Base-by-base conservation (phyloP, 2,888 invertebrate genomes). In the Euproctis similis region DNA sequence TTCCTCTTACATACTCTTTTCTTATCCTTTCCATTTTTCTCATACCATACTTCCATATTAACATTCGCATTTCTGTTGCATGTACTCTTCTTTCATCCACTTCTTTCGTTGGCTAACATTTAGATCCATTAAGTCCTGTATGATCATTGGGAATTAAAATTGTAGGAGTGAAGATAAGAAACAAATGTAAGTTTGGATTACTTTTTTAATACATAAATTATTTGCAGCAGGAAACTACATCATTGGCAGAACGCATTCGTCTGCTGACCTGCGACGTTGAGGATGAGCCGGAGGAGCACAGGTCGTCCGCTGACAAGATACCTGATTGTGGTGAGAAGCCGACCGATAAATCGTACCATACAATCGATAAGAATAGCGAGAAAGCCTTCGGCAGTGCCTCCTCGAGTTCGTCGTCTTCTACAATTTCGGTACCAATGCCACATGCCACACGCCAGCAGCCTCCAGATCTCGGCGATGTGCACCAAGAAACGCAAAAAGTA, bases 191-290 rank as follows among this genome's bases (percentile, higher is more conserved):
- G n/a, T n/a, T n/a, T n/a, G n/a, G n/a, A n/a, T n/a, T n/a, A n/a
- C 6, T 14, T 14, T 29, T 21, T 9, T 23, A 12, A 12, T 12
- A 8, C 11, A 11, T 19, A 14, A 8, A 24, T 10, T 38, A 19
- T 31, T 40, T 31, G 9, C 45, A 68, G 70, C 75, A 89, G 61
- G 87, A 87, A 52, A 93, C 93, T 45, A 90, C 93, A 28, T 93
- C 94, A 0, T 78, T 96, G 19, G 93, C 94, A 31, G 96, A 96
- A 58, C 88, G 95, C 38, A 94, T 96, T 43, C 90, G 93, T 24
- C 91, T 92, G 59, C 77, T 96, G 26, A 96, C 95, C 1, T 94
- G 94, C 59, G 92, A 94, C 63, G 90, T 93, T 19, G 94, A 94
- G 37, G 93, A 93, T 24, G 87, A 88, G 3, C 63, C 70, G 0